Evolutionary conservation across 2,888 invertebrate species (phyloP), one percentile per base, ranked within the genome.

Genomic region (Operophtera brumata): DNA sequence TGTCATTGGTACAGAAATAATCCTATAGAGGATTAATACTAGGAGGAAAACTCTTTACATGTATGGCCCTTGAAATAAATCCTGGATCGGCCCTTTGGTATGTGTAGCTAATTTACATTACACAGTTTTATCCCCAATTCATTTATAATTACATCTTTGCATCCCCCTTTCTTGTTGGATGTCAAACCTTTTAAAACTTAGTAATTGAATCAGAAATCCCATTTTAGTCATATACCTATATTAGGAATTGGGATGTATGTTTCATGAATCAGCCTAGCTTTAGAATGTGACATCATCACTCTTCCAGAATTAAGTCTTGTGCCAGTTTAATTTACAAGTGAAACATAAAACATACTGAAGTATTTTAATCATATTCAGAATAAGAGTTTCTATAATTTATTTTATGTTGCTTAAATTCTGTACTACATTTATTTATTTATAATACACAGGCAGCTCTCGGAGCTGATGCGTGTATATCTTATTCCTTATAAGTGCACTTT

Each of bases 211-310:
- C 40, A 36, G 28, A 41, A 13, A n/a, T 34, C 20, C 10, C 30
- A 32, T 30, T 28, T 43, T 30, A 42, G 11, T 32, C 26, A 28
- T 7, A 44, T 8, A 20, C 20, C 2, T 4, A 3, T 20, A 14
- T 11, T 26, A 35, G 35, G 12, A 37, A 10, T 34, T 32, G 3
- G 40, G 6, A 45, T 35, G 20, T 13, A 44, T 49, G 47, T 49
- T 49, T 47, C 35, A 44, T 74, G 73, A 75, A 67, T 75, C 72
- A 74, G 67, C 64, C 8, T 12, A 14, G 28, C 13, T 36, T 37
- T 30, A 30, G 10, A 32, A 61, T 41, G 65, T 75, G 74, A 75
- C 75, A 74, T 75, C 75, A 75, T 65, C 70, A 57, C 42, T 57
- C 63, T 66, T 51, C 28, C 30, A 26, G 36, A 49, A 52, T 59